Conservation (phyloP, 2,888 invertebrate species). For the Rhingia rostrata region DNA sequence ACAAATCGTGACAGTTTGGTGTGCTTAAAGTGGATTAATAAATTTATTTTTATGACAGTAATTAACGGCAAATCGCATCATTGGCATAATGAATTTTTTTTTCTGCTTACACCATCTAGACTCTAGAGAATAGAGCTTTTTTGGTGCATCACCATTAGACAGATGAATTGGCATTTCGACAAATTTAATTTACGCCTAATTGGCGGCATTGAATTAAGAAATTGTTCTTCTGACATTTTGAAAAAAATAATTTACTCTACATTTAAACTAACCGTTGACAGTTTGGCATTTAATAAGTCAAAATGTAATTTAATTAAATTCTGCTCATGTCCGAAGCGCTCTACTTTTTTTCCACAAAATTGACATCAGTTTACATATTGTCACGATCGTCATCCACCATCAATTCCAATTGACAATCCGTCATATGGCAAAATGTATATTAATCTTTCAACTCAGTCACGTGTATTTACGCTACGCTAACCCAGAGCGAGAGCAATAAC, state of each 20-base stretch:
- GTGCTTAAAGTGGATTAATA: constrained; percentile 42
- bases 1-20: constrained; percentile 1
- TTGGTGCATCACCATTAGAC: not conserved
- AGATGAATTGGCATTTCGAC: constrained; percentile 12
- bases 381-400: not conserved
- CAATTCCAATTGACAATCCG: too few species aligned
- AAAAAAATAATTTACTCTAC: too few species aligned
- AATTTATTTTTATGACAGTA: constrained; percentile 42
- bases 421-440: not conserved
- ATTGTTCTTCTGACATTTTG: not conserved
- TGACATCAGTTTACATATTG: not conserved
- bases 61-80: constrained; percentile 50
- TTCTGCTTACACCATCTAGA: too few species aligned
- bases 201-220: constrained; percentile 19
- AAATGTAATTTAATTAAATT: not conserved
- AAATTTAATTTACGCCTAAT: constrained; percentile 33
- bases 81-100: constrained; percentile 1
- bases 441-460: not conserved
- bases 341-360: not conserved
- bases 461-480: constrained; percentile 17
- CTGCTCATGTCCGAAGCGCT: not conserved
- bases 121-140: not conserved
- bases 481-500: constrained; percentile 3
- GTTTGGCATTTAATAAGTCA: not conserved
- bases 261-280: not conserved